Evolutionary conservation across 2,888 invertebrate genomes (phyloP).

Genomic region (Cybosia mesomella): DNA sequence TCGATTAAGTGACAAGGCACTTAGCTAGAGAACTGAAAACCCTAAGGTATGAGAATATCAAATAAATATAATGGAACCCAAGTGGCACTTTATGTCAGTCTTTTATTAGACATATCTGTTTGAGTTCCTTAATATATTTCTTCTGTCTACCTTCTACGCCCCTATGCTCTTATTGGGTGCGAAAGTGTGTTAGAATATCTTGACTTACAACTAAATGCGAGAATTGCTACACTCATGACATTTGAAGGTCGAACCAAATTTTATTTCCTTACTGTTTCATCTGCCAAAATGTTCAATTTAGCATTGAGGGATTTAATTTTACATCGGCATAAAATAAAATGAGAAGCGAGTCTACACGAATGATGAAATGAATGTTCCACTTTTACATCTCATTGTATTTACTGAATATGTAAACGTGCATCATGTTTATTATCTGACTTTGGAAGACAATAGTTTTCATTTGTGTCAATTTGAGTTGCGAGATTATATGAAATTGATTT

Average conservation of each 20-base stretch:
- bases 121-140: background rate
- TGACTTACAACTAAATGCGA: background rate
- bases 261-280: conserved; percentile 5
- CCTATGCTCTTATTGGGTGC: background rate
- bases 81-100: too few relatives aligned
- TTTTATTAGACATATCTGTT: too few relatives aligned
- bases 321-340: conserved; percentile 15
- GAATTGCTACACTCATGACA: background rate
- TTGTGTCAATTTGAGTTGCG: too few relatives aligned
- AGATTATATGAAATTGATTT: too few relatives aligned
- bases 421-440: background rate
- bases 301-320: conserved; percentile 12
- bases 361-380: background rate
- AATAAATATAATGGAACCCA: too few relatives aligned
- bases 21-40: too few relatives aligned
- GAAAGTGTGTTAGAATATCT: background rate
- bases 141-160: background rate
- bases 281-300: conserved; percentile 9
- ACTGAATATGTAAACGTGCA: background rate
- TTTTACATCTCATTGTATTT: background rate
- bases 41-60: too few relatives aligned
- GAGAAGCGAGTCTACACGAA: background rate
- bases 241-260: background rate
- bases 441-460: too few relatives aligned
- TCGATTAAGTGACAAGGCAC: too few relatives aligned